These are phyloP conservation scores for Fregetta grallaria DNA, from an alignment of 2,113 vertebrate genomes.

Conservation along the genomic window DNA sequence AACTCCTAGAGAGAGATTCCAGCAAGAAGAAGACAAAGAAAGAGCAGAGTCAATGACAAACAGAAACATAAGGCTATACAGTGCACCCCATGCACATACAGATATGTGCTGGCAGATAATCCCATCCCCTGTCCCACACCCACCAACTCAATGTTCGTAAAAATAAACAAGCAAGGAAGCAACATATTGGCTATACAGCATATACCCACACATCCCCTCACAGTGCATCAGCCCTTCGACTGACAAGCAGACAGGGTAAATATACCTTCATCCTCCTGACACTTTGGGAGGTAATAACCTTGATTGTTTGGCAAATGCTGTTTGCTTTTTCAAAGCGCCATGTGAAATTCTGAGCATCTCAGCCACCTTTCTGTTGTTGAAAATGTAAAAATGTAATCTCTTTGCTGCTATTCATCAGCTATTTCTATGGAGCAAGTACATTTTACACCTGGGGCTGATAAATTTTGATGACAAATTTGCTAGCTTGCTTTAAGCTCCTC, in stretches of 20 bases:
- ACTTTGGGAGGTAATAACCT: neutral
- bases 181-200: neutral
- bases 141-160: neutral
- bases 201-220: neutral
- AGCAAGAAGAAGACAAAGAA: conserved; percentile 82
- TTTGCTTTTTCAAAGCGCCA: neutral
- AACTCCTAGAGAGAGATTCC: conserved; percentile 91
- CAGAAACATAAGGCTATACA: conserved; percentile 24
- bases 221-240: neutral
- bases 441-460: neutral
- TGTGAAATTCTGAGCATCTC: neutral
- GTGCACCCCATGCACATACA: neutral
- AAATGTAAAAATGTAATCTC: neutral
- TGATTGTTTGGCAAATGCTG: accelerated
- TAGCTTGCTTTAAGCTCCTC: neutral
- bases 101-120: neutral
- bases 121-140: neutral
- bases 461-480: neutral
- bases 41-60: conserved; percentile 79
- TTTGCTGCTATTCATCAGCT: neutral
- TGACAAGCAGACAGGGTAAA: neutral
- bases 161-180: neutral
- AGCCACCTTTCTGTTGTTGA: too few species aligned
- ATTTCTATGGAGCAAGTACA: neutral
- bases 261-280: neutral